Base-by-base conservation (phyloP, 2,888 invertebrate species). In the Seira musarum region DNA sequence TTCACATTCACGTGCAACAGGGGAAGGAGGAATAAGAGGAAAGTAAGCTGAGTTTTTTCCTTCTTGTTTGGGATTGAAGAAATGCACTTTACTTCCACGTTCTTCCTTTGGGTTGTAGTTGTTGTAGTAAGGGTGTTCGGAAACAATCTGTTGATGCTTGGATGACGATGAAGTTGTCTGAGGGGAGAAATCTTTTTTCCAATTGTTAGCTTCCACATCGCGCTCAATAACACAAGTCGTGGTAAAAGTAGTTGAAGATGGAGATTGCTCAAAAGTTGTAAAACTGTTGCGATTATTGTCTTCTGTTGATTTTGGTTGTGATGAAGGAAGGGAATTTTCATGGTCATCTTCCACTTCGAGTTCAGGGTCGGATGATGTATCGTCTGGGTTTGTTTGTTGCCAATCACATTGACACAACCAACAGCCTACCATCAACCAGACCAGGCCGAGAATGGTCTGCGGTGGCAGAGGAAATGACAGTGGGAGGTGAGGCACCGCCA, bases 361-460 rank as follows among this genome's bases (percentile, higher is more conserved):
- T 40, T 40, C 40, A 8, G 40, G 40, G 13, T 40, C 40, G 40
- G 40, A 40, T n/a, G n/a, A n/a, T n/a, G n/a, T n/a, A 13, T 40
- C 40, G 76, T 53, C 10, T 35, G 10, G 61, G 8, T 66, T 65
- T 46, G 53, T 30, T 80, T 80, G 75, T 61, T 75, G 60, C 74
- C 80, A 80, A 66, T 82, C 82, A 75, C 82, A 80, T 83, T 81
- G 80, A 81, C 83, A 83, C 53, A 80, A 46, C 83, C 83, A 83
- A 75, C 83, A 83, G 69, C 83, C 83, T 61, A 83, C 83, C 83
- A 83, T 81, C 35, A 83, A 74, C 83, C 83, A 83, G 53, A 78
- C 77, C 69, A 83, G 68, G 67, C 83, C 83, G 49, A 83, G 70
- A 60, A 83, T 35, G 73, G 83, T 83, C 74, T 81, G 78, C 35